phyloP scores from a whole-genome alignment of 1,140 invertebrate species.

The Caerostris darwini region DNA sequence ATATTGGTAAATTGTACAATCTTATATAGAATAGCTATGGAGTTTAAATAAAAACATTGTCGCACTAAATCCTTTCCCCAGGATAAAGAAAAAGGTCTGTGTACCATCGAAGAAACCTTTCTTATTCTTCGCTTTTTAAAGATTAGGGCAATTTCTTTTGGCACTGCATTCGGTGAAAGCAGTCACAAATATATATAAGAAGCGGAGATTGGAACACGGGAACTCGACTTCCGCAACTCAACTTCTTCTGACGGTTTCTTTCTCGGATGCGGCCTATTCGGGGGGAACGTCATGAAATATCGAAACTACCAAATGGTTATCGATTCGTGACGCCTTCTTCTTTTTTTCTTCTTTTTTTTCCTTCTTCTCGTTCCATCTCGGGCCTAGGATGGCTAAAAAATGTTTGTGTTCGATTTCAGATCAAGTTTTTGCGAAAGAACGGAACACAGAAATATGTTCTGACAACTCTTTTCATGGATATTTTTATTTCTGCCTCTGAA shows the following conservation, averaged over 20 bases:
- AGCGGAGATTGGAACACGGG: background rate
- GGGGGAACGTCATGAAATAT: constrained; percentile 11
- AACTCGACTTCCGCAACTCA: background rate
- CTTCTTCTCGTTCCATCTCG: background rate
- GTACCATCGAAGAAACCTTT: no score
- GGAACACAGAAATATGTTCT: background rate
- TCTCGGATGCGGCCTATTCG: background rate
- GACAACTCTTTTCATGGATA: constrained; percentile 9
- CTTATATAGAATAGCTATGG: no score
- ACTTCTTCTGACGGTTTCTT: constrained; percentile 8
- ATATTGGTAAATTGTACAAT: no score
- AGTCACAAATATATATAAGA: constrained; percentile 20
- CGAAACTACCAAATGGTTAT: constrained; percentile 19
- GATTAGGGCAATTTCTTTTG: background rate
- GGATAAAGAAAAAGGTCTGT: no score
- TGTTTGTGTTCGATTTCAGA: constrained; percentile 54
- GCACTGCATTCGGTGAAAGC: background rate
- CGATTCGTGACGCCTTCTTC: background rate
- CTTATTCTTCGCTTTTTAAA: no score
- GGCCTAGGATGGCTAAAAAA: background rate
- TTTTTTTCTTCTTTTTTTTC: background rate
- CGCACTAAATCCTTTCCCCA: no score
- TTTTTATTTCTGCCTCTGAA: background rate
- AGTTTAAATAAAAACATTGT: no score
- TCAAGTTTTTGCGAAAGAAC: background rate